These are phyloP conservation scores for Osmerus mordax DNA, from an alignment of 2,113 vertebrate genomes.

Conservation along the genomic window DNA sequence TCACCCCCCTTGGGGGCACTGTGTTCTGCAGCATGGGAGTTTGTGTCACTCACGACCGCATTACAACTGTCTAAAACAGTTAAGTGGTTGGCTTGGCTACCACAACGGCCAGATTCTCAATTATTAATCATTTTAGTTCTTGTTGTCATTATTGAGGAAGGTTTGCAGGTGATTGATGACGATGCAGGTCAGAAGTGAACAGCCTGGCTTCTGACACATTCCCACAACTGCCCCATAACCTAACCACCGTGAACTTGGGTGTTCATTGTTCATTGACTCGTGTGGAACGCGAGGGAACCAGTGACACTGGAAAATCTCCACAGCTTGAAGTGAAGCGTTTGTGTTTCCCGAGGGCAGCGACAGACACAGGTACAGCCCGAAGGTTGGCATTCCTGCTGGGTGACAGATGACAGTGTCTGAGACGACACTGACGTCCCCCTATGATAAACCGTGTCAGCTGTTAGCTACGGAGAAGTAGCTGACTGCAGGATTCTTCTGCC, in stretches of 20 bases:
- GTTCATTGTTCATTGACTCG: conserved; percentile 9
- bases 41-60: neutral
- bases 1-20: no score
- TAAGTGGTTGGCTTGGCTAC: no score
- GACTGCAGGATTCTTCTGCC: neutral
- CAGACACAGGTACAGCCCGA: conserved; percentile 44
- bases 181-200: conserved; percentile 8
- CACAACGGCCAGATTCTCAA: no score
- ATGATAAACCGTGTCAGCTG: conserved; percentile 22
- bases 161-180: no score
- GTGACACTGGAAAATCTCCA: conserved; percentile 50
- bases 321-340: conserved; percentile 24
- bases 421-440: conserved; percentile 12
- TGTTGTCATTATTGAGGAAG: no score
- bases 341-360: conserved; percentile 24
- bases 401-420: conserved; percentile 14
- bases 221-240: no score
- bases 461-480: conserved; percentile 25
- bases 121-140: no score
- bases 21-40: conserved; percentile 29
- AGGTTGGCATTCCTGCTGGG: conserved; percentile 57
- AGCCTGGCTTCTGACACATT: neutral
- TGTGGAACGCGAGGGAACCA: conserved; percentile 30
- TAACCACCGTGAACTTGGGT: no score
- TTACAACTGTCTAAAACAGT: neutral